Evolutionary conservation across 2,888 invertebrate genomes (phyloP).

Genomic region (Agrochola circellaris): DNA sequence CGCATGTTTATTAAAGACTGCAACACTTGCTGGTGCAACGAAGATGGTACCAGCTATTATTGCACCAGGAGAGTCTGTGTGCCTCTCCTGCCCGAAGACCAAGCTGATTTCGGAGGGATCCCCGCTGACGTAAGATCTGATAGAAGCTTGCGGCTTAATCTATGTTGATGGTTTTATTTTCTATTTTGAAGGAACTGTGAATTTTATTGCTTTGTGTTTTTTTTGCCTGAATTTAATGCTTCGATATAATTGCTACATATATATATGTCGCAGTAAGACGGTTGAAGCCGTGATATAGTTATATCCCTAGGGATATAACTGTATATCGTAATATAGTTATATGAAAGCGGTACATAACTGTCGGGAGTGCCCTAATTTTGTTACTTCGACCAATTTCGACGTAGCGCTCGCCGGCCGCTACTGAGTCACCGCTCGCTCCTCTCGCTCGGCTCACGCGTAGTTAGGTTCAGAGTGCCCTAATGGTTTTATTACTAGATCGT

Average conservation of each 20-base stretch:
- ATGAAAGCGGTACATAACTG: too few species aligned
- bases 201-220: not conserved
- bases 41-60: slow-evolving; percentile 86
- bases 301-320: too few species aligned
- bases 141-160: slow-evolving; percentile 27
- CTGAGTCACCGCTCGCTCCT: too few species aligned
- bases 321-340: too few species aligned
- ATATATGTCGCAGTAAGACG: too few species aligned
- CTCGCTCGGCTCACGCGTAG: too few species aligned
- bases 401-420: too few species aligned
- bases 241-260: slow-evolving; percentile 8
- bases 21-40: slow-evolving; percentile 89
- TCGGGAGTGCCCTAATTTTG: too few species aligned
- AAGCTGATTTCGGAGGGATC: slow-evolving; percentile 70
- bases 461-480: too few species aligned
- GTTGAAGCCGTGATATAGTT: too few species aligned
- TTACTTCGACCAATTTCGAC: too few species aligned
- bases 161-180: slow-evolving; percentile 7
- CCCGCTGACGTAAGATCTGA: slow-evolving; percentile 74
- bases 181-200: not conserved
- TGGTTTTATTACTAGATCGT: too few species aligned
- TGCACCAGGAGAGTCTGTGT: slow-evolving; percentile 88
- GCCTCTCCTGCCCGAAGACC: slow-evolving; percentile 76
- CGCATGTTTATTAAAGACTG: slow-evolving; percentile 88
- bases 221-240: slow-evolving; percentile 11